Base-by-base conservation (phyloP, 1,140 invertebrate genomes). In the Tyrophagus putrescentiae region DNA sequence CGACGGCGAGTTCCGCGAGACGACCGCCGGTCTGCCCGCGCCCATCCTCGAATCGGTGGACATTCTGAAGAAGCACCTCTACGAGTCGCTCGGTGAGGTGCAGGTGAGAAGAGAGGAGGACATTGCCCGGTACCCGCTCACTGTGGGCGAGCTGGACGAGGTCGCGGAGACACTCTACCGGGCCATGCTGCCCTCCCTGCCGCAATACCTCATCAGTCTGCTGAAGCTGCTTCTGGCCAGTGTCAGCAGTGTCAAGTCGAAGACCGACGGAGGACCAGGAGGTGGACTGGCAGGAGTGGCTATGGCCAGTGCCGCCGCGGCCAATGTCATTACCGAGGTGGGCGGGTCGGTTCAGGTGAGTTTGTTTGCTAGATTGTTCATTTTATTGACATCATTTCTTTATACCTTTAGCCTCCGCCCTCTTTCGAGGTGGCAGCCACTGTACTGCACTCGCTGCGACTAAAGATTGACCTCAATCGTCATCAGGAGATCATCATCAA, bases 401-500 rank as follows among this genome's bases (percentile, higher is more conserved):
- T 54, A n/a, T n/a, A n/a, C n/a, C n/a, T n/a, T n/a, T n/a, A n/a
- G n/a, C n/a, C n/a, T n/a, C n/a, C n/a, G n/a, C n/a, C n/a, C n/a
- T n/a, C n/a, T n/a, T n/a, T n/a, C n/a, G 89, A 93, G 76, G 93
- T 94, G 86, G 89, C 91, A 76, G 87, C 91, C 76, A 95, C 91
- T 44, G 85, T 97, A 31, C 75, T 95, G n/a, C 90, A 98, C 70
- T 94, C 91, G 0, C 87, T 97, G 75, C 94, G 95, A 75, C 75
- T 98, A 13, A 89, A 89, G 27, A 87, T 96, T 64, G 96, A 98
- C 77, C 88, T 98, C 4, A 95, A 95, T 70, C 79, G 96, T 32
- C 96, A 99, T 70, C 98, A 98, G 70, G 93, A 98, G 78, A 93
- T 98, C 39, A 92, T 98, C 64, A 91, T 98, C 0, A 98, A 99